These are phyloP conservation scores for Hemicentrotus pulcherrimus DNA, from an alignment of 35 echinoderm and acorn worm genomes.

Conservation along the genomic window DNA sequence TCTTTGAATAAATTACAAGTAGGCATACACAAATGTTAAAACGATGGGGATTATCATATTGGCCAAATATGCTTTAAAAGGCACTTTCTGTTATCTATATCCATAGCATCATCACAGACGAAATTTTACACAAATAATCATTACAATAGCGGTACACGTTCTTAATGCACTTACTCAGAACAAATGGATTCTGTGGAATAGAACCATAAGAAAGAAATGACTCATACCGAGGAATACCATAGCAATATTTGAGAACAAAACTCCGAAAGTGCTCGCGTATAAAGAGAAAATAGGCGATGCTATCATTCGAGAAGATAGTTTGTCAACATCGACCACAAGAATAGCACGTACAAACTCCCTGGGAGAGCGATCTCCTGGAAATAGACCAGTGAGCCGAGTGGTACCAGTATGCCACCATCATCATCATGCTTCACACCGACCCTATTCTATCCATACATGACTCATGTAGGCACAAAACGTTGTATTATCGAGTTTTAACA, in stretches of 20 bases:
- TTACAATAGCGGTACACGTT: too few relatives aligned
- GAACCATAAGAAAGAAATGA: neutral
- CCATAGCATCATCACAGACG: too few relatives aligned
- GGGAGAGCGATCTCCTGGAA: neutral
- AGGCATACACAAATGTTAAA: too few relatives aligned
- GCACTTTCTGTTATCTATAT: too few relatives aligned
- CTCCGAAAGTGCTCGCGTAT: neutral
- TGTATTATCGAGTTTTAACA: too few relatives aligned
- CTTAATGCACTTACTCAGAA: too few relatives aligned
- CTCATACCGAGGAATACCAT: neutral
- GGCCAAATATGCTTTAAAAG: too few relatives aligned
- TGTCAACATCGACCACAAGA: constrained; percentile 16
- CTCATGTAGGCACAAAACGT: neutral
- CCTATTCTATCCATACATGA: neutral
- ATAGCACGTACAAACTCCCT: neutral
- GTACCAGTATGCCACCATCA: neutral
- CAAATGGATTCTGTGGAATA: too few relatives aligned
- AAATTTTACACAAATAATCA: too few relatives aligned
- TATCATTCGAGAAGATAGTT: neutral
- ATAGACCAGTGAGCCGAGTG: neutral
- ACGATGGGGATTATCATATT: too few relatives aligned
- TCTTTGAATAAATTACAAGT: too few relatives aligned
- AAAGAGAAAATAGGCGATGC: neutral
- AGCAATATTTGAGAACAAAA: neutral
- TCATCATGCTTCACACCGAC: neutral